Evolutionary conservation across 2,888 invertebrate genomes (phyloP).

Genomic region (Epirrhoe alternata): DNA sequence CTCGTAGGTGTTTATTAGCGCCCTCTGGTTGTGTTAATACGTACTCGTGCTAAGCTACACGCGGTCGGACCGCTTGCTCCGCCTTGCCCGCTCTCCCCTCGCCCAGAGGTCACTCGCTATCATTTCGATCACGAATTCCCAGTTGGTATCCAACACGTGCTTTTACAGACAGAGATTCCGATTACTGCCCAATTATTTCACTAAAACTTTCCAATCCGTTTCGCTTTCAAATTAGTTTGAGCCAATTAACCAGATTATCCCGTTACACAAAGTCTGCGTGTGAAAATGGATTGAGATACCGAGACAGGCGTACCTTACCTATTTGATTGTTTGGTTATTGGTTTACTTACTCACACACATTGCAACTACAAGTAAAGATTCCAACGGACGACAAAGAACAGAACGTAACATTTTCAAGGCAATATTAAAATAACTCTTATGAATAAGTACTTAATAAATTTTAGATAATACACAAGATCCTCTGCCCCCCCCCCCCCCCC

Average conservation of each 20-base stretch:
- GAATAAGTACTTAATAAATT: too few relatives aligned
- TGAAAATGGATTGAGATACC: conserved; percentile 42
- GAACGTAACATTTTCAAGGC: too few relatives aligned
- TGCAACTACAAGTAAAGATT: too few relatives aligned
- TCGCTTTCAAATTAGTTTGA: conserved; percentile 44
- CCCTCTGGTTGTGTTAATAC: conserved; percentile 65
- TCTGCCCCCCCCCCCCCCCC: too few relatives aligned
- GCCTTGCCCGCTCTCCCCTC: conserved; percentile 57
- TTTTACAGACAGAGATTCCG: conserved; percentile 48
- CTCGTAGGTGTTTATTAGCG: conserved; percentile 80
- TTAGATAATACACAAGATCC: too few relatives aligned
- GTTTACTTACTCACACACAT: conserved; percentile 45
- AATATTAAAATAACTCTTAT: too few relatives aligned
- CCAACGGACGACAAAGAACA: too few relatives aligned
- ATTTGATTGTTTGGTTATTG: conserved; percentile 45
- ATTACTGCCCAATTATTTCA: conserved; percentile 63
- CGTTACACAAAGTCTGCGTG: conserved; percentile 27
- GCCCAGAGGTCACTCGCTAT: conserved; percentile 68
- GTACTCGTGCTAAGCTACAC: conserved; percentile 49
- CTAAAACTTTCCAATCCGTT: conserved; percentile 44
- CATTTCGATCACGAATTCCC: conserved; percentile 70
- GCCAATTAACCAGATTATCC: conserved; percentile 39
- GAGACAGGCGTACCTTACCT: not conserved
- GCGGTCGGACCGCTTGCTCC: conserved; percentile 41
- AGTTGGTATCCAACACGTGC: conserved; percentile 58